These are phyloP conservation scores for Therioaphis trifolii DNA, from an alignment of 2,888 invertebrate species.

Conservation along the genomic window DNA sequence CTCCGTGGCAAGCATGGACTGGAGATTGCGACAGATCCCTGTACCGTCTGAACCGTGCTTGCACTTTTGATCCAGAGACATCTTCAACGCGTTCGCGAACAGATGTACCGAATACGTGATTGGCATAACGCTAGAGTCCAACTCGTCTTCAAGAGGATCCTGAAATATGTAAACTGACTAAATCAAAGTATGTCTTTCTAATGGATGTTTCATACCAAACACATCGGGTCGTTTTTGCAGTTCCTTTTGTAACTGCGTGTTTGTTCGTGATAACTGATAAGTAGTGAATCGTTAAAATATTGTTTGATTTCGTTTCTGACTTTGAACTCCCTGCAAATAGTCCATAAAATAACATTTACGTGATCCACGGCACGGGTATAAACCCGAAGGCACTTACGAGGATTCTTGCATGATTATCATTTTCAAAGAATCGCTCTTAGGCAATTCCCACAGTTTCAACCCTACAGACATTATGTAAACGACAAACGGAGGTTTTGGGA, in stretches of 20 bases:
- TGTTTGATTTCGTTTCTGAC: slow-evolving; percentile 47
- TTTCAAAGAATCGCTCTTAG: slow-evolving; percentile 58
- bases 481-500: slow-evolving; percentile 44
- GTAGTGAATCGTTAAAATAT: slow-evolving; percentile 45
- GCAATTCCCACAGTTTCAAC: slow-evolving; percentile 64
- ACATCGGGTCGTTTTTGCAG: slow-evolving; percentile 32
- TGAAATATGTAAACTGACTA: slow-evolving; percentile 41
- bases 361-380: not conserved
- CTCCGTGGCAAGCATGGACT: slow-evolving; percentile 62
- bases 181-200: not conserved
- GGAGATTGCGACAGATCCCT: slow-evolving; percentile 64
- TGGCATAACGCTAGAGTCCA: slow-evolving; percentile 63
- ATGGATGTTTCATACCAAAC: slow-evolving; percentile 19
- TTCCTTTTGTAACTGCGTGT: slow-evolving; percentile 22
- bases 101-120: slow-evolving; percentile 63
- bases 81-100: slow-evolving; percentile 62
- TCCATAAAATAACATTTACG: not conserved
- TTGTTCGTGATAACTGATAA: slow-evolving; percentile 39
- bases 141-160: slow-evolving; percentile 63
- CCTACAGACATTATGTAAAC: slow-evolving; percentile 63
- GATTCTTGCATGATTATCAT: slow-evolving; percentile 64
- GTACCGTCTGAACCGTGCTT: slow-evolving; percentile 42
- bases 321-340: slow-evolving; percentile 28
- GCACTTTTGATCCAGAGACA: slow-evolving; percentile 63
- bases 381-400: slow-evolving; percentile 57